Evolutionary conservation across 2,113 vertebrate species (phyloP), one percentile per base, ranked within the genome.

Genomic region (Sinosuthora webbiana): DNA sequence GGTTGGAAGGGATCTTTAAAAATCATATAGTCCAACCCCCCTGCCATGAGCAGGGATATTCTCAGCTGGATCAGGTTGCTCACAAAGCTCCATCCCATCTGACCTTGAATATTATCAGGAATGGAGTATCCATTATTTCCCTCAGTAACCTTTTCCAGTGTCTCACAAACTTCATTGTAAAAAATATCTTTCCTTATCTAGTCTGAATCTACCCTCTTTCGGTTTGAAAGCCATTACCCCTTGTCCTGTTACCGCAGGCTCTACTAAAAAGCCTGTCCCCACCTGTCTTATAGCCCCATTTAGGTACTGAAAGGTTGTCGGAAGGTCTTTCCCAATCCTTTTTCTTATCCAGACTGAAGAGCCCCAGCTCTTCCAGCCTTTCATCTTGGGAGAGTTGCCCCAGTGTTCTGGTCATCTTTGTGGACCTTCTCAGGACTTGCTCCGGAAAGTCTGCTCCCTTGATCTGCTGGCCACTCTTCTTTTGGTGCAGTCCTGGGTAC

Each of bases 21-120:
- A 24, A 28, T 23, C 15, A 30, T 23, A 2, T 5, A n/a, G 22
- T 47, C n/a, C 35, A 25, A 13, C 0, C 0, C 5, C 8, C 1
- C 4, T 22, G 10, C 45, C 55, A 14, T 19, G 2, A 42, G 8
- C 24, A 71, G n/a, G 23, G 20, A 31, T 23, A 59, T 27, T 35
- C 23, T 49, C 55, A 44, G 23, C 6, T 45, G 20, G 13, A 78
- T 35, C 31, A 41, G 3, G 14, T 28, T 81, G 7, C 19, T 64
- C 16, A 28, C 3, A 25, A 45, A 77, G 23, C 15, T 20, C 9
- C 4, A 4, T 56, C 13, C 59, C 85, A 17, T 33, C 5, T 49
- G 27, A 19, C 17, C 18, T 77, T 44, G 27, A 69, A 35, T 55
- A 39, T 44, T 78, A 55, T 28, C 19, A 60, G 39, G 21, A 19